These are phyloP conservation scores for Trachymyrmex septentrionalis DNA, from an alignment of 1,140 invertebrate genomes.

Conservation along the genomic window DNA sequence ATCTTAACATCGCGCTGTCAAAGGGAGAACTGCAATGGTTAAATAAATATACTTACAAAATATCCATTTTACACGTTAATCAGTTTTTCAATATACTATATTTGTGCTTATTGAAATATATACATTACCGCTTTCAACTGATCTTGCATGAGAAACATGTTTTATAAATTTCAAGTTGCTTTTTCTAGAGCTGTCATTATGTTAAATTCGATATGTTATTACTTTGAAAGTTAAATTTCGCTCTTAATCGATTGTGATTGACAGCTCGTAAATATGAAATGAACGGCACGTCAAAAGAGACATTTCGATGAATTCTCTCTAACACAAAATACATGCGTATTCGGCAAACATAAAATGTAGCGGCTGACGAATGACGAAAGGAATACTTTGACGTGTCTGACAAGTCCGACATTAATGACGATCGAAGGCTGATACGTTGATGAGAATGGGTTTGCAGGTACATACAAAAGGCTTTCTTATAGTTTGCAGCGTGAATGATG, in stretches of 20 bases:
- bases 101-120: constrained; percentile 37
- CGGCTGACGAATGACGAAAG: constrained; percentile 54
- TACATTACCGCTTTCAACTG: constrained; percentile 20
- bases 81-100: constrained; percentile 30
- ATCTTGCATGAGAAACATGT: background rate
- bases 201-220: constrained; percentile 11
- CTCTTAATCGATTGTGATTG: constrained; percentile 52
- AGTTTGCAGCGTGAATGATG: constrained; percentile 49
- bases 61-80: constrained; percentile 41
- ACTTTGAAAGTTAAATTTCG: constrained; percentile 42
- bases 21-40: background rate
- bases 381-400: constrained; percentile 55
- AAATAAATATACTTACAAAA: constrained; percentile 45
- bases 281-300: constrained; percentile 1
- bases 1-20: constrained; percentile 15
- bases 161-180: constrained; percentile 22
- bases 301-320: constrained; percentile 6
- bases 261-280: constrained; percentile 63
- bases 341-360: background rate
- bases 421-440: constrained; percentile 63
- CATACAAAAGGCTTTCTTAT: constrained; percentile 60
- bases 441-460: constrained; percentile 46
- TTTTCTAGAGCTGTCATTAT: constrained; percentile 5
- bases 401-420: constrained; percentile 50
- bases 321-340: constrained; percentile 37